Conservation (phyloP, 1,140 invertebrate genomes). For the Diorhabda sublineata region DNA sequence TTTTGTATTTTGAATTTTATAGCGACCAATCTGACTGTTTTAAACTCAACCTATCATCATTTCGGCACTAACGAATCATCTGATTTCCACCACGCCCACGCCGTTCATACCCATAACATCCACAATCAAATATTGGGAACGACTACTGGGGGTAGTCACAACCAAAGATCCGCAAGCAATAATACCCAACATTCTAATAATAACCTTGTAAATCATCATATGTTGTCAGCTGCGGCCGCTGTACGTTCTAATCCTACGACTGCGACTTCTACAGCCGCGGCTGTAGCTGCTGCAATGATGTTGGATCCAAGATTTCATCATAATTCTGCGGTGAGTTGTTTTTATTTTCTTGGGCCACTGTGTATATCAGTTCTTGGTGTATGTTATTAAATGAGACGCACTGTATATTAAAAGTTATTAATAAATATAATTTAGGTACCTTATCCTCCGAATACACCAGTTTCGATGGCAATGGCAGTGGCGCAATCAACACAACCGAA, state of each 20-base stretch:
- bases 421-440: slow-evolving; percentile 37
- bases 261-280: slow-evolving; percentile 45
- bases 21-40: slow-evolving; percentile 34
- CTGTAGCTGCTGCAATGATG: slow-evolving; percentile 48
- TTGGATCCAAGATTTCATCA: slow-evolving; percentile 47
- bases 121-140: slow-evolving; percentile 42
- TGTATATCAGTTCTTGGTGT: neutral
- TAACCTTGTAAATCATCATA: slow-evolving; percentile 39
- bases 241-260: slow-evolving; percentile 40
- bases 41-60: slow-evolving; percentile 44
- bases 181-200: slow-evolving; percentile 37
- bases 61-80: slow-evolving; percentile 37
- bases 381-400: neutral
- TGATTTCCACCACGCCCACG: slow-evolving; percentile 41
- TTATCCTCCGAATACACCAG: slow-evolving; percentile 45
- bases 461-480: slow-evolving; percentile 48
- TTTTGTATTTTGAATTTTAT: slow-evolving; percentile 11
- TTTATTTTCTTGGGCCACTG: neutral
- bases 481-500: slow-evolving; percentile 45
- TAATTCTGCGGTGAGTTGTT: slow-evolving; percentile 40
- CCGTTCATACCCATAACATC: slow-evolving; percentile 43
- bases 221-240: slow-evolving; percentile 33
- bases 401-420: slow-evolving; percentile 4
- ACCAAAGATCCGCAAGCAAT: slow-evolving; percentile 29
- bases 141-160: slow-evolving; percentile 36